Evolutionary conservation across 2,888 invertebrate species (phyloP), one percentile per base, ranked within the genome.

Genomic region (Lepetodrilus schrolli): DNA sequence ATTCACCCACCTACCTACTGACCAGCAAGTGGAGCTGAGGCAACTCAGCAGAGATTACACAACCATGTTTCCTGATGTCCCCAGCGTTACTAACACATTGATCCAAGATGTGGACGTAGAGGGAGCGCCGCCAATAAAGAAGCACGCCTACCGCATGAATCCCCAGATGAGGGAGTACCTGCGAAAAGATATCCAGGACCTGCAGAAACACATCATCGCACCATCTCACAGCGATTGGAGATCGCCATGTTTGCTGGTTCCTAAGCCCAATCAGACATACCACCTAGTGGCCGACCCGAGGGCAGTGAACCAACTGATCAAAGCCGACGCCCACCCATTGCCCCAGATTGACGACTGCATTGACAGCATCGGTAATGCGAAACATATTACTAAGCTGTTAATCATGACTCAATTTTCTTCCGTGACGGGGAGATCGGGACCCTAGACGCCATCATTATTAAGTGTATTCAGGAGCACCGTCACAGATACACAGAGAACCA

Each of bases 311-410:
- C 8, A 23, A 23, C 50, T 83, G 0, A 81, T 78, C 7, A 83
- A 81, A 77, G 48, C 78, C 1, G 82, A 84, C 51, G 72, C 72
- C 13, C 82, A 74, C 72, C 84, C 78, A 0, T 78, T 82, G 2
- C 77, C 82, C n/a, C 48, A 81, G 43, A 74, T 82, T 0, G 81
- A 79, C 65, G 82, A 80, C 50, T 82, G 80, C 30, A 84, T 83
- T 26, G 81, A 83, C 34, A 76, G 74, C 21, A 49, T 83, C 48
- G 78, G 81, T 10, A 38, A 78, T 23, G 73, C 80, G 13, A 79
- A 75, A 66, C 83, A 69, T 73, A 72, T 82, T n/a, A 82, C 47
- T 4, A 80, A 84, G 48, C 50, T 84, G 7, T 79, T 80, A 38
- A 38, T 38, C 38, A 1, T 38, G 38, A 1, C 26, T 30, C n/a